A percentile compares a stretch with the other conserved stretches of the same genome.
Evolutionary conservation across 2,797 vertebrate genomes (phyloP).

Genomic region (Lates japonicus): DNA sequence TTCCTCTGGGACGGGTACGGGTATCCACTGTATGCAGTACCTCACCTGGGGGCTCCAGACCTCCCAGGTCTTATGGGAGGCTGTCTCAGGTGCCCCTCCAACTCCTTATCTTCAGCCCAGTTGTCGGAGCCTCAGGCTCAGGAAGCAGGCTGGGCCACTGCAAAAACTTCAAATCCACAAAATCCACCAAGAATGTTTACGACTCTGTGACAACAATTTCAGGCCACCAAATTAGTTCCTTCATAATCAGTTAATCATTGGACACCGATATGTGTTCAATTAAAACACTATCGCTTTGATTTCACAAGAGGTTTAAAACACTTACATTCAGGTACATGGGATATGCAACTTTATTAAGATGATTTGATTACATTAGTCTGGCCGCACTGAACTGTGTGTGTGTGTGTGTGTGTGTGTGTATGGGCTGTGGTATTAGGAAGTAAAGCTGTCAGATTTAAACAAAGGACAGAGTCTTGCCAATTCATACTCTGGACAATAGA

Average conservation of each 20-base stretch:
- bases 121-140: not conserved
- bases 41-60: no score
- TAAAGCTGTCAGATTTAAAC: slow-evolving; percentile 24
- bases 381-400: no score
- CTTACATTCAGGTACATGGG: not conserved
- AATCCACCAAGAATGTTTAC: not conserved
- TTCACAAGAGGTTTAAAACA: not conserved
- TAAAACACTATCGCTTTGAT: not conserved
- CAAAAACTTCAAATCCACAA: not conserved
- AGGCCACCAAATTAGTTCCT: not conserved
- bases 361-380: not conserved
- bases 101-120: no score
- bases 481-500: slow-evolving; percentile 22
- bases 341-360: not conserved
- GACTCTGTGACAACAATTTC: not conserved
- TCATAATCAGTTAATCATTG: not conserved
- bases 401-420: slow-evolving; percentile 25
- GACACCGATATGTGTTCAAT: not conserved
- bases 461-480: slow-evolving; percentile 17
- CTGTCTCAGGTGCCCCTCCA: no score
- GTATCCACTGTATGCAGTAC: no score
- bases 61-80: no score
- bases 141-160: slow-evolving; percentile 4
- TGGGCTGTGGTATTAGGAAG: slow-evolving; percentile 25
- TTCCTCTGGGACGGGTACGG: no score